Evolutionary conservation across 2,113 vertebrate species (phyloP).

Genomic region (Brachyhypopomus occidentalis): DNA sequence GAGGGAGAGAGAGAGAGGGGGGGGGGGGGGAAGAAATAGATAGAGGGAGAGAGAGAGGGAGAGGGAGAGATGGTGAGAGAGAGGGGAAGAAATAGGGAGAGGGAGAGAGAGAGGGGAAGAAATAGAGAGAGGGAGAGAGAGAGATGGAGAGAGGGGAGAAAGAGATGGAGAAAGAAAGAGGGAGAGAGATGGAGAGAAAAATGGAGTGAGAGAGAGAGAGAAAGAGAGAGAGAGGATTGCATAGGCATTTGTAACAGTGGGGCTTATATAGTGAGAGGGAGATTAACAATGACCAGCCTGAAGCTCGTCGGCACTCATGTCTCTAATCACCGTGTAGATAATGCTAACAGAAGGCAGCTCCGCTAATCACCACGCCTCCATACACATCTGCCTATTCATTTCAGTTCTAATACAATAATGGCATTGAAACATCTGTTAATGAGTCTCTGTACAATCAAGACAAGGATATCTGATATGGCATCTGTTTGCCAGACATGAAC

Average conservation of each 20-base stretch:
- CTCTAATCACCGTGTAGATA: slow-evolving; percentile 75
- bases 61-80: slow-evolving; percentile 19
- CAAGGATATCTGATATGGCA: slow-evolving; percentile 64
- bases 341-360: slow-evolving; percentile 62
- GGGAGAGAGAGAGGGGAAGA: slow-evolving; percentile 5
- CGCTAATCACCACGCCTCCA: slow-evolving; percentile 46
- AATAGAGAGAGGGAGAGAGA: neutral
- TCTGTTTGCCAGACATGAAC: slow-evolving; percentile 63
- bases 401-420: slow-evolving; percentile 78
- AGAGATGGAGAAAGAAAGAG: slow-evolving; percentile 7
- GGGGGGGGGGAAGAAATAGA: no score
- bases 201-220: slow-evolving; percentile 9
- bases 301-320: slow-evolving; percentile 48
- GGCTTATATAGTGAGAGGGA: slow-evolving; percentile 37
- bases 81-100: neutral
- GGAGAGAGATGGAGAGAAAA: neutral
- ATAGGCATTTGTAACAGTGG: slow-evolving; percentile 45
- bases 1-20: neutral
- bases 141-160: slow-evolving; percentile 12
- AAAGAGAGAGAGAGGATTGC: slow-evolving; percentile 31
- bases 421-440: slow-evolving; percentile 80
- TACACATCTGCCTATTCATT: slow-evolving; percentile 80
- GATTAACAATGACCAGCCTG: slow-evolving; percentile 59
- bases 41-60: slow-evolving; percentile 1
- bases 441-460: slow-evolving; percentile 73